phyloP scores from a whole-genome alignment of 2,113 vertebrate species.

The Halcyon senegalensis region DNA sequence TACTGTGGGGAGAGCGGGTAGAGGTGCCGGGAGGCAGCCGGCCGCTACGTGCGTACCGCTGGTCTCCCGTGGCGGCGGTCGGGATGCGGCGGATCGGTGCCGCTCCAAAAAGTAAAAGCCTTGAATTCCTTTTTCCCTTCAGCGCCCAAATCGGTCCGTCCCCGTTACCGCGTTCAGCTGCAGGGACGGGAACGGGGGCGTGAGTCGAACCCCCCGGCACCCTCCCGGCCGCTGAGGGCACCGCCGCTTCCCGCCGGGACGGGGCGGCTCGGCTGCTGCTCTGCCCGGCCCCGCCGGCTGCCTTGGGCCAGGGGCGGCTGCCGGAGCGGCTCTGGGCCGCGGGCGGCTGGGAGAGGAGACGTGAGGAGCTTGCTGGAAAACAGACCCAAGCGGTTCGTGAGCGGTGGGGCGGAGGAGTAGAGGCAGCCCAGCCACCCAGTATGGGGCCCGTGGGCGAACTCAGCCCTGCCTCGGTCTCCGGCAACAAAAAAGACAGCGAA shows the following conservation, averaged over 20 bases:
- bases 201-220: no score
- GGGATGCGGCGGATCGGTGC: neutral
- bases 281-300: neutral
- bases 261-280: neutral
- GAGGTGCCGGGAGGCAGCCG: neutral
- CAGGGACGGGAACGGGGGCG: neutral
- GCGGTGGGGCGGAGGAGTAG: neutral
- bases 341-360: neutral
- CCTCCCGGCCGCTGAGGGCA: no score
- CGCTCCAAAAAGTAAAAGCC: neutral
- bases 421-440: neutral
- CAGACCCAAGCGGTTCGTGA: neutral
- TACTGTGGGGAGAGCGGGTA: neutral
- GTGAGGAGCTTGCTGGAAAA: neutral
- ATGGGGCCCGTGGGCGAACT: neutral
- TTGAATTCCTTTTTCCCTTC: neutral
- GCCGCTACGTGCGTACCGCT: neutral
- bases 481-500: neutral
- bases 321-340: neutral
- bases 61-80: neutral
- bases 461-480: neutral
- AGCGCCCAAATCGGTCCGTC: fast-evolving
- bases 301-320: neutral
- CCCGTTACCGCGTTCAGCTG: neutral
- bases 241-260: neutral